Evolutionary conservation across 2,113 vertebrate genomes (phyloP).

Genomic region (Ammodytes dubius): DNA sequence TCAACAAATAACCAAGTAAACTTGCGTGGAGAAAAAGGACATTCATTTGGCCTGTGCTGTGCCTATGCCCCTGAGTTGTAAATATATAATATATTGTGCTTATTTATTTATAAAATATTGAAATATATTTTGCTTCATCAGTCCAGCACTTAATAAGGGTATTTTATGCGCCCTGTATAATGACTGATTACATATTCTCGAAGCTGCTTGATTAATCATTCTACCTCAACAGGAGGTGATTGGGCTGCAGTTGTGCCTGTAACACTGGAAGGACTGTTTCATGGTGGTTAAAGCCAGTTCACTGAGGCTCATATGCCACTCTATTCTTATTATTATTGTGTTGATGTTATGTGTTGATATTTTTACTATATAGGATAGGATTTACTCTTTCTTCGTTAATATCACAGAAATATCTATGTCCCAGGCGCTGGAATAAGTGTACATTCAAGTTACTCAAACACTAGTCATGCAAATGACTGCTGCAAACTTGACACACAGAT

Average conservation of each 20-base stretch:
- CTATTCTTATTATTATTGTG: not conserved
- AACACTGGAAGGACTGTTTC: not conserved
- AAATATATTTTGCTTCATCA: conserved; percentile 25
- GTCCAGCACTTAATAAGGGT: conserved; percentile 11
- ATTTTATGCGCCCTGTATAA: conserved; percentile 4
- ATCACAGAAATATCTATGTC: not conserved
- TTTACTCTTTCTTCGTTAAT: not conserved
- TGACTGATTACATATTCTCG: conserved; percentile 39
- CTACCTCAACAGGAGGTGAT: conserved; percentile 27
- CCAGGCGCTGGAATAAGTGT: not conserved
- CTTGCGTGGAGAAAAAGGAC: not conserved
- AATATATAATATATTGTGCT: conserved; percentile 42
- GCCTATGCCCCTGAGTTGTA: conserved; percentile 48
- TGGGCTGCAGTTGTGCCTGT: conserved; percentile 8
- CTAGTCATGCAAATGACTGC: not conserved
- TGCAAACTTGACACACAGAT: conserved; percentile 1
- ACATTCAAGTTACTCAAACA: not conserved
- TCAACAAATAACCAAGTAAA: conserved; percentile 9
- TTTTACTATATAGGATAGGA: too few species aligned
- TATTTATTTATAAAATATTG: conserved; percentile 49
- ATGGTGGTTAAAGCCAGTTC: not conserved
- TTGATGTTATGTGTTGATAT: not conserved
- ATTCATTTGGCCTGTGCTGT: conserved; percentile 18
- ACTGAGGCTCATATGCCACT: not conserved
- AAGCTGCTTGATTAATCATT: conserved; percentile 38